Base-by-base conservation (phyloP, 1,140 invertebrate species). In the Zaprionus capensis region DNA sequence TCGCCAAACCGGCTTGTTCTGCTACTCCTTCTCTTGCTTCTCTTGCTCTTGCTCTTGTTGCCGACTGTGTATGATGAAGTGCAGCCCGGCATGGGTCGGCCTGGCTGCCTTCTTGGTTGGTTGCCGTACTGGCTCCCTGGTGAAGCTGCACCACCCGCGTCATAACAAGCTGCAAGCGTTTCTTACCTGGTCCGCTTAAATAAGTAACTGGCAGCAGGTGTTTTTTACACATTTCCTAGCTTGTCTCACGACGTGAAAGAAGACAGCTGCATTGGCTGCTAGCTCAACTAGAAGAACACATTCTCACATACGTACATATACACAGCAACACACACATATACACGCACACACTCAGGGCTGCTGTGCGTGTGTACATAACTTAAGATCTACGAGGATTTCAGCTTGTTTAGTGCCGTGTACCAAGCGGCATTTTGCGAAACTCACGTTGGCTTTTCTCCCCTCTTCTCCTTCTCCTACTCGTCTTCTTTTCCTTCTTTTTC, bases 331-430 rank as follows among this genome's bases (percentile, higher is more conserved):
- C 49, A 24, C 53, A 38, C 26, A 61, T 11, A 41, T 38, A 46
- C 53, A 15, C 28, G 5, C 24, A 49, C 36, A 55, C 34, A 70
- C 36, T 24, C 63, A 61, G 2, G 36, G 9, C n/a, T n/a, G 7
- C 20, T 53, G 14, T 51, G 36, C 26, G 36, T 22, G 26, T 53
- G 81, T 76, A 84, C 79, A 79, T 88, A 88, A 88, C 81, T 88
- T 88, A 88, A 90, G 85, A 88, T 88, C 85, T 88, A 90, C 80
- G 85, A 88, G 85, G 85, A 88, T 90, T 88, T 85, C 69, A 88
- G 85, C 75, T 88, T 88, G 85, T 88, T 90, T 88, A 88, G 85
- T 85, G 79, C 85, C 85, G 78, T 84, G 84, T 90, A 87, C 78
- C 78, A 70, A 70, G 80, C 71, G 36, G 55, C 34, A 49, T 63